These are phyloP conservation scores for Hafferia zeledoni DNA, from an alignment of 2,797 vertebrate genomes.

Conservation along the genomic window DNA sequence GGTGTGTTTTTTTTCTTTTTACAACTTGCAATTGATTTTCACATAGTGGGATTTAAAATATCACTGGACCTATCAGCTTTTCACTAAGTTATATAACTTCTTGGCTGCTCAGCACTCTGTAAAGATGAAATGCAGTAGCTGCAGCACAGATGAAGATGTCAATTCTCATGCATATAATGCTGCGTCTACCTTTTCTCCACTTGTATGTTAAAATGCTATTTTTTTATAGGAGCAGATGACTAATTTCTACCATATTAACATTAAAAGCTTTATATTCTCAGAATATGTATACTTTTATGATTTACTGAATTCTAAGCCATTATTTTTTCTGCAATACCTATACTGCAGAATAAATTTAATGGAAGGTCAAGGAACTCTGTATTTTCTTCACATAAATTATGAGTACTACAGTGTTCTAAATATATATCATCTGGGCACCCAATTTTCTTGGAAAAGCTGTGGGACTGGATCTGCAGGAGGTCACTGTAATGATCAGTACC, in stretches of 20 bases:
- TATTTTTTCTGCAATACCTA: neutral
- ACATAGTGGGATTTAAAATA: slow-evolving; percentile 14
- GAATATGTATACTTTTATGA: neutral
- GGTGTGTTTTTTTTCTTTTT: neutral
- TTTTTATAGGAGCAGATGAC: neutral
- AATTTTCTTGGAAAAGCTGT: neutral
- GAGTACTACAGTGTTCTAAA: neutral
- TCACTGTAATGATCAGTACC: neutral
- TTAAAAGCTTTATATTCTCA: neutral
- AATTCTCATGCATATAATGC: neutral
- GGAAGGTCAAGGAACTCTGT: neutral
- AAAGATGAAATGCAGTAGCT: slow-evolving; percentile 23
- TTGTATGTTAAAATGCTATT: neutral
- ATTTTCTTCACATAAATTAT: neutral
- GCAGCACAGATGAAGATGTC: slow-evolving; percentile 1
- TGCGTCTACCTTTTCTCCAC: neutral
- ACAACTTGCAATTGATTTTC: slow-evolving; percentile 26
- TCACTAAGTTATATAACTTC: neutral
- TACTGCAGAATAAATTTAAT: neutral
- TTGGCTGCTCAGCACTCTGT: neutral
- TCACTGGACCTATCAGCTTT: neutral
- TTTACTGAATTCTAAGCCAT: neutral
- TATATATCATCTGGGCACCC: neutral
- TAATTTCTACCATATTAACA: neutral
- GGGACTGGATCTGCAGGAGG: neutral